A percentile compares a stretch with the other conserved stretches of the same genome.
These are phyloP conservation scores for Xanthorhoe designata DNA, from an alignment of 2,888 invertebrate species.

Conservation along the genomic window DNA sequence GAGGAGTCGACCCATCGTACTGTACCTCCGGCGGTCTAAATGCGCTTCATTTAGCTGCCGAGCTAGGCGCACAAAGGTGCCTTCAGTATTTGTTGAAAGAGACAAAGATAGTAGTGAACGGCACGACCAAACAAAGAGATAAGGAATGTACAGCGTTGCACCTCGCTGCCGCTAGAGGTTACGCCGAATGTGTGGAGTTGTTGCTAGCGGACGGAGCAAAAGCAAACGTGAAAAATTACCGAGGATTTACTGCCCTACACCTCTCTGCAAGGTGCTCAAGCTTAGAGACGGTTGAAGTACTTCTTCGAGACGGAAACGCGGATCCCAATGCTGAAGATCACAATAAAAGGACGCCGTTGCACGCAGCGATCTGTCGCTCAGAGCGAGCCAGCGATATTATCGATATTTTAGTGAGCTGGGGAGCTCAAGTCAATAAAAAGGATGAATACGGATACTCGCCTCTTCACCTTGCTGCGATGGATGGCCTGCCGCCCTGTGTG, in stretches of 20 bases:
- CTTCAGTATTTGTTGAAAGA: conserved; percentile 90
- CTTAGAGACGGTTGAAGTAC: conserved; percentile 91
- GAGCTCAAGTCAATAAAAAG: conserved; percentile 92
- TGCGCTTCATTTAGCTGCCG: conserved; percentile 92
- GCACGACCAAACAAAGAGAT: conserved; percentile 88
- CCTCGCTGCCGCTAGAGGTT: conserved; percentile 94
- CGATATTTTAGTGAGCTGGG: conserved; percentile 91
- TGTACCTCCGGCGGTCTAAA: conserved; percentile 91
- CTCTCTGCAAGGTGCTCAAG: conserved; percentile 93
- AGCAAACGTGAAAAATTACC: conserved; percentile 89
- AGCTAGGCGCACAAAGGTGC: conserved; percentile 90
- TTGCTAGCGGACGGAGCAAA: conserved; percentile 91
- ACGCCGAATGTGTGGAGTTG: conserved; percentile 92
- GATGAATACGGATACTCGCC: conserved; percentile 95
- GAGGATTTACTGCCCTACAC: conserved; percentile 95
- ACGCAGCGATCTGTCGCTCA: conserved; percentile 92
- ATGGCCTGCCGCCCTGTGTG: conserved; percentile 93
- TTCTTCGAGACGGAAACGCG: conserved; percentile 90
- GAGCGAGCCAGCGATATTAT: conserved; percentile 92
- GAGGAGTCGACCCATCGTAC: conserved; percentile 91
- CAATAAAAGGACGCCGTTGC: conserved; percentile 92
- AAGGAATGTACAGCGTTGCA: conserved; percentile 93
- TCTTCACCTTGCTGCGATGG: conserved; percentile 93
- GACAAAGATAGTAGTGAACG: conserved; percentile 89
- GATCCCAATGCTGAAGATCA: conserved; percentile 92